Evolutionary conservation across 2,797 vertebrate species (phyloP).

Genomic region (Rachycentron canadum): DNA sequence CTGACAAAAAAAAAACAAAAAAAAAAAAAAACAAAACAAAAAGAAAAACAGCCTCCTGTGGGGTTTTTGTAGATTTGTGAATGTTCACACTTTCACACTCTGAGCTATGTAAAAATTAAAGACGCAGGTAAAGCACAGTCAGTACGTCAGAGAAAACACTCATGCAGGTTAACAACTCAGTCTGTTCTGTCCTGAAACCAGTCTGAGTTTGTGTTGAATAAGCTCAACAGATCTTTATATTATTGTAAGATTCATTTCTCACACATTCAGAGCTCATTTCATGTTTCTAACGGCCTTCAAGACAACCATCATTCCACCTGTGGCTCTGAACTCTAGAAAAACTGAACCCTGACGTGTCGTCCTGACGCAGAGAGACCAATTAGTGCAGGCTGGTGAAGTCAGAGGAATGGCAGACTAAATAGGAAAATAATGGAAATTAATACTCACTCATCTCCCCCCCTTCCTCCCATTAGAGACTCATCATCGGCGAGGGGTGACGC

Average conservation of each 20-base stretch:
- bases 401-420: constrained; percentile 44
- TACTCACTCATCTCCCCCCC: constrained; percentile 22
- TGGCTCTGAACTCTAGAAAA: background rate
- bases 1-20: no score
- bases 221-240: no score
- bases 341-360: background rate
- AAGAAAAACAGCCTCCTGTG: constrained; percentile 5
- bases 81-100: constrained; percentile 27
- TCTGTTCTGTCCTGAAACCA: background rate
- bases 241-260: background rate
- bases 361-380: constrained; percentile 70
- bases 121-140: background rate
- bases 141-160: background rate
- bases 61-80: background rate
- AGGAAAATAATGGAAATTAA: constrained; percentile 61
- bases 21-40: no score
- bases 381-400: constrained; percentile 49
- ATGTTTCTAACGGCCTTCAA: background rate
- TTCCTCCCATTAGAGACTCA: constrained; percentile 28
- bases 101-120: background rate
- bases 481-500: background rate
- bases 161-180: constrained; percentile 1
- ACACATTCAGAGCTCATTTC: background rate
- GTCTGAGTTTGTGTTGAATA: no score
- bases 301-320: background rate